Conservation (phyloP, 2,113 vertebrate species). For the Coptodon rendalli region DNA sequence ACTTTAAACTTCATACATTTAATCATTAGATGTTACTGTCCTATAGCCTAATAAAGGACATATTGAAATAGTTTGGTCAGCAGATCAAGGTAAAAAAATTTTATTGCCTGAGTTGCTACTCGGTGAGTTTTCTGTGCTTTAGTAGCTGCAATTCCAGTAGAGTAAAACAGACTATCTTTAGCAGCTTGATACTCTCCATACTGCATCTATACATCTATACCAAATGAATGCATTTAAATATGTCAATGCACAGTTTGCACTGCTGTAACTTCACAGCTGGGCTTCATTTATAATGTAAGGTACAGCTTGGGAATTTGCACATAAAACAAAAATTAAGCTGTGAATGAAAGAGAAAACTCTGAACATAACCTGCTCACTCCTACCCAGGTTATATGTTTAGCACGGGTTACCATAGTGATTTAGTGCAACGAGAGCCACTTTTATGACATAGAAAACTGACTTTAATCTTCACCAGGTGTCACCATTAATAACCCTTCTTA, state of each 20-base stretch:
- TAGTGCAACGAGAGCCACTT: background rate
- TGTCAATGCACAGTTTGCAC: background rate
- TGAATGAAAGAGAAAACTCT: background rate
- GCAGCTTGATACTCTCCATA: background rate
- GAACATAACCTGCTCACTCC: background rate
- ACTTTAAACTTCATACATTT: background rate
- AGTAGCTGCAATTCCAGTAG: background rate
- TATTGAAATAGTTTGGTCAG: background rate
- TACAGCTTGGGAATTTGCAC: background rate
- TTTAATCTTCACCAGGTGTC: background rate
- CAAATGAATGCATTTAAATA: too few species aligned
- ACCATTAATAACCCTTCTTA: background rate
- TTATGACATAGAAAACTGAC: background rate
- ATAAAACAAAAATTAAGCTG: background rate
- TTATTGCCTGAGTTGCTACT: background rate
- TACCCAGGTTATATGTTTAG: background rate
- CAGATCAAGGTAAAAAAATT: background rate
- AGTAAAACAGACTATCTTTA: background rate
- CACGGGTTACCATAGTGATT: background rate
- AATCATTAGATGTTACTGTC: background rate
- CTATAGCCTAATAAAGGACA: background rate
- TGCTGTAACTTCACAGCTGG: background rate
- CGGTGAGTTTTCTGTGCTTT: accelerated
- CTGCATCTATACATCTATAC: background rate
- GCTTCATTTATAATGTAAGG: background rate